Conservation (phyloP, 1,140 invertebrate species). For the Eumeta japonica region DNA sequence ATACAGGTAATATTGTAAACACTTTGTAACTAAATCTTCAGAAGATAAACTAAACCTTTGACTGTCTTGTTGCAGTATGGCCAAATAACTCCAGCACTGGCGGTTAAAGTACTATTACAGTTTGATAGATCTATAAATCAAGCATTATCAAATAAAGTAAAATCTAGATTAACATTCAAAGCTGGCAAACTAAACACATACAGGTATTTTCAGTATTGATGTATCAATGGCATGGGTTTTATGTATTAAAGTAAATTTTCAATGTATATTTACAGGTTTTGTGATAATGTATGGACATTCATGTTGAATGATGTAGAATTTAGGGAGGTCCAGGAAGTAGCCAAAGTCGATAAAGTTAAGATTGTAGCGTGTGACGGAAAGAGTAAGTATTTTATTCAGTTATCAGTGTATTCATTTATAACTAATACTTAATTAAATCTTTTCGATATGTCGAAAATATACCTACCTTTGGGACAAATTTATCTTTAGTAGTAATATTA, state of each 20-base stretch:
- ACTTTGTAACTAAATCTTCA: too few relatives aligned
- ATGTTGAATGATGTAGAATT: constrained; percentile 98
- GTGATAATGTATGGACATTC: constrained; percentile 99
- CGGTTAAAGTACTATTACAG: constrained; percentile 89
- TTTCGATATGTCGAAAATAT: too few relatives aligned
- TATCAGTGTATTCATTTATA: too few relatives aligned
- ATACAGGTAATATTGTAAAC: constrained; percentile 37
- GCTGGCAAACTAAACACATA: constrained; percentile 97
- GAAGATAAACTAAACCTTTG: too few relatives aligned
- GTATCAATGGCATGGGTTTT: not conserved
- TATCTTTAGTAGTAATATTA: not conserved
- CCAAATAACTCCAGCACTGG: constrained; percentile 90
- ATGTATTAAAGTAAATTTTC: constrained; percentile 7
- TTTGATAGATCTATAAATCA: constrained; percentile 98
- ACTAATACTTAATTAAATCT: too few relatives aligned
- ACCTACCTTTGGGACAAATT: too few relatives aligned
- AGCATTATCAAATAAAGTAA: constrained; percentile 88
- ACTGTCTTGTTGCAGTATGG: constrained; percentile 82
- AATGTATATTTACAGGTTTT: constrained; percentile 66
- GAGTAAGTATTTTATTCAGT: constrained; percentile 59
- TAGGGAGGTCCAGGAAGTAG: constrained; percentile 91
- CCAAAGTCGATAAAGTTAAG: constrained; percentile 96
- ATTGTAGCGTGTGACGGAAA: constrained; percentile 99
- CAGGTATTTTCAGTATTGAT: constrained; percentile 55
- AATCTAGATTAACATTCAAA: constrained; percentile 91